Base-by-base conservation (phyloP, 2,888 invertebrate species). In the Tanypteryx hageni region DNA sequence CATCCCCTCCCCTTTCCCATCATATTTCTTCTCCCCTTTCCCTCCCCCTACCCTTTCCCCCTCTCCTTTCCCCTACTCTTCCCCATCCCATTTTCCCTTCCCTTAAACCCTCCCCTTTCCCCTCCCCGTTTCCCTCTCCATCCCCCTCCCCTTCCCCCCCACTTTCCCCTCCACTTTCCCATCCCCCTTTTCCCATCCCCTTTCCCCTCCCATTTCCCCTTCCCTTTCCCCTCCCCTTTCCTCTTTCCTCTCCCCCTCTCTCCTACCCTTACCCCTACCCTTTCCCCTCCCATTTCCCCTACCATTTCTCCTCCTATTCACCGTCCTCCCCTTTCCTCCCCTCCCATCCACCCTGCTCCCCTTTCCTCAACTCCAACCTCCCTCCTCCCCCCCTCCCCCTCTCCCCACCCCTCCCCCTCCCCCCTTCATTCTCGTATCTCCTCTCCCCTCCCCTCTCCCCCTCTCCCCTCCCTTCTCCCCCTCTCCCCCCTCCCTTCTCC, bases 371-470 rank as follows among this genome's bases (percentile, higher is more conserved):
- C 7, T 18, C 31, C 27, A 59, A 61, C 31, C 18, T 31, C 89
- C 7, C 44, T 27, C 31, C 56, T 18, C 83, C 16, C 31, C 31
- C 61, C 59, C 31, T 31, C 61, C 31, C 86, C 27, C 61, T 86
- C 16, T 61, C 22, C 18, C 61, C 61, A 89, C 44, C 31, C 59
- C 61, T 89, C 44, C 61, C 16, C 64, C 86, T 61, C 18, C 4
- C n/a, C 85, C 18, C 83, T 83, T 22, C 76, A 16, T 58, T 64
- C 61, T 59, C 44, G 89, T 89, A 59, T 89, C 89, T 14, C 61
- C n/a, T 27, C 27, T 31, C 86, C 16, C 59, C 27, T 58, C 22
- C 86, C 86, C 86, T 31, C 31, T 59, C 59, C 58, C 58, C 11
- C 58, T 57, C n/a, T n/a, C n/a, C n/a, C n/a, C n/a, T n/a, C n/a